Percentiles rank a stretch among this genome's conserved stretches.
These are phyloP conservation scores for Mustela nigripes DNA, from an alignment of 2,113 vertebrate genomes.

Conservation along the genomic window DNA sequence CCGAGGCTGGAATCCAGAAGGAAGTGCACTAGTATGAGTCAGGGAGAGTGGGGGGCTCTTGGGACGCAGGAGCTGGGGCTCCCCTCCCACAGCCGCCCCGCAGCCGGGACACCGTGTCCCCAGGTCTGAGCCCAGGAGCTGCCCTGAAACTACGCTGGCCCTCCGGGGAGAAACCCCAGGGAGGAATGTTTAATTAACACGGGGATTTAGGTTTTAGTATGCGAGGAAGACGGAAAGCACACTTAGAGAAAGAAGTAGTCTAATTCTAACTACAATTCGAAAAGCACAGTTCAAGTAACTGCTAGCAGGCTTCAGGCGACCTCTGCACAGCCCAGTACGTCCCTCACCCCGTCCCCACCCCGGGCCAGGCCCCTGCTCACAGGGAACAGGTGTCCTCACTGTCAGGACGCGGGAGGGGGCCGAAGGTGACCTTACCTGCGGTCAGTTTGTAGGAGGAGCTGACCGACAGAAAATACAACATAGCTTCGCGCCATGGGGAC, in stretches of 20 bases:
- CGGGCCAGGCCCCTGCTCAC: neutral
- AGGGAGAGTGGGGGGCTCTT: fast-evolving
- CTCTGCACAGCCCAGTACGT: too few relatives aligned
- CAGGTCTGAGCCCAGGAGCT: neutral
- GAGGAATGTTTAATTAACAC: neutral
- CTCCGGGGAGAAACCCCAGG: neutral
- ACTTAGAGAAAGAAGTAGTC: neutral
- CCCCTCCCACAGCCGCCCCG: fast-evolving
- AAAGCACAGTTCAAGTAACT: neutral
- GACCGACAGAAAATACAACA: fast-evolving
- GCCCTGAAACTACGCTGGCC: fast-evolving
- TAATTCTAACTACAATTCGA: neutral
- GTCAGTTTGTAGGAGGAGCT: neutral
- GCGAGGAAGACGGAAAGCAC: neutral
- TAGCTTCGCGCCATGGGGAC: fast-evolving
- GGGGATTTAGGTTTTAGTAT: fast-evolving
- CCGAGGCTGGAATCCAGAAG: neutral
- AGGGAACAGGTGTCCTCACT: fast-evolving
- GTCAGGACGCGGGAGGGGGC: too few relatives aligned
- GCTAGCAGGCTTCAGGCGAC: neutral
- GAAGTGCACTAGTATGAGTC: neutral
- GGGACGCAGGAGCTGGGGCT: fast-evolving
- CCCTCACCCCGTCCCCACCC: fast-evolving
- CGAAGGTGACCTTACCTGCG: fast-evolving
- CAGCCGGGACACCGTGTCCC: fast-evolving